phyloP scores from a whole-genome alignment of 2,113 vertebrate species.

The Ornithorhynchus anatinus region DNA sequence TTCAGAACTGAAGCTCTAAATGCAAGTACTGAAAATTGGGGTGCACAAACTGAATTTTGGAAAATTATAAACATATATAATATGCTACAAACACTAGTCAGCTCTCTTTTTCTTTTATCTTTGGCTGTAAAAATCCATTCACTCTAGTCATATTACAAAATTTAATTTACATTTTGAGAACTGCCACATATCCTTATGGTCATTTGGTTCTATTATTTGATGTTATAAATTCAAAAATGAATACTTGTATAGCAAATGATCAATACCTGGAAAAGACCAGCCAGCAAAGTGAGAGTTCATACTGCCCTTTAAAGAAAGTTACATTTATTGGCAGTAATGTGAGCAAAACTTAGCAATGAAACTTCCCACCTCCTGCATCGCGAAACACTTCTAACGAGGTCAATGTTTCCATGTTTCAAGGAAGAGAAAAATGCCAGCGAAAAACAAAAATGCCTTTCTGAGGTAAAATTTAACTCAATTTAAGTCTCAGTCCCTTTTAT shows the following conservation, averaged over 20 bases:
- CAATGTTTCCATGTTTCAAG: slow-evolving; percentile 4
- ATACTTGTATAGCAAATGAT: neutral
- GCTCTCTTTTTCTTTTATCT: neutral
- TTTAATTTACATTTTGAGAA: neutral
- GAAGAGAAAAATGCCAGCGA: slow-evolving; percentile 25
- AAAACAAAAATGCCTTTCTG: neutral
- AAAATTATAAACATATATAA: neutral
- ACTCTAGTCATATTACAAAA: slow-evolving; percentile 10
- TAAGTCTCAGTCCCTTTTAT: neutral
- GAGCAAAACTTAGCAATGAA: slow-evolving; percentile 17
- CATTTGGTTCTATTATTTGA: neutral
- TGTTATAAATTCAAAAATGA: neutral
- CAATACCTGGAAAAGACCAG: neutral
- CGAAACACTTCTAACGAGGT: slow-evolving; percentile 19
- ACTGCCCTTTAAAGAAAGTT: neutral
- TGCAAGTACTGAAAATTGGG: neutral
- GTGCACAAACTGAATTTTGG: neutral
- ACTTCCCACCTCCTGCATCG: neutral
- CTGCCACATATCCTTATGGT: neutral
- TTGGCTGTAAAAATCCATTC: neutral
- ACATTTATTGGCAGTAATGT: neutral
- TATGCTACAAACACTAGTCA: neutral
- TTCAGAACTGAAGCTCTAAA: too few species aligned
- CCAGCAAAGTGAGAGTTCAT: neutral
- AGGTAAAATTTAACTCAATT: too few species aligned